phyloP scores from a whole-genome alignment of 2,888 invertebrate genomes.

The Eilema depressum region DNA sequence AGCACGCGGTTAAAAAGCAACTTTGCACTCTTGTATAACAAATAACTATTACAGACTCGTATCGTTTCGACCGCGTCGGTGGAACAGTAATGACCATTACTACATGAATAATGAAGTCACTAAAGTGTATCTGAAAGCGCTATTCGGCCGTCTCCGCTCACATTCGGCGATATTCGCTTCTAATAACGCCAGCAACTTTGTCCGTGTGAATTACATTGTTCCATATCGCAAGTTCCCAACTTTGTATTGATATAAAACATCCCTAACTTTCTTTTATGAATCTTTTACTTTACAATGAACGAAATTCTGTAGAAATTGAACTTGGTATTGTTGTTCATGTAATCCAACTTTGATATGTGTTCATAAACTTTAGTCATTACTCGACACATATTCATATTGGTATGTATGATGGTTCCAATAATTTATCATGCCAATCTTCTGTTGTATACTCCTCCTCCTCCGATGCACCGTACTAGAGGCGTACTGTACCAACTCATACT shows the following conservation, averaged over 20 bases:
- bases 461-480: too few species aligned
- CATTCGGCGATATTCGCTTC: neutral
- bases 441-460: too few species aligned
- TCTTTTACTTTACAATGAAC: conserved; percentile 22
- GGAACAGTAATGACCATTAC: conserved; percentile 5
- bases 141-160: conserved; percentile 6
- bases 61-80: neutral
- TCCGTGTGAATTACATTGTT: conserved; percentile 21
- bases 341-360: conserved; percentile 10
- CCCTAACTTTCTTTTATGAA: conserved; percentile 25
- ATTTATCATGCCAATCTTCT: neutral
- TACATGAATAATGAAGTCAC: neutral
- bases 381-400: neutral
- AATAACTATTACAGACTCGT: neutral
- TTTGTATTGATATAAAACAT: conserved; percentile 24
- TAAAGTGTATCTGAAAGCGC: conserved; percentile 2
- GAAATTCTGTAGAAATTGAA: conserved; percentile 18
- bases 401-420: neutral
- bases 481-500: too few species aligned
- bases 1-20: too few species aligned
- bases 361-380: conserved; percentile 1
- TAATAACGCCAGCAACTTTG: conserved; percentile 17
- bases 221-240: conserved; percentile 19
- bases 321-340: conserved; percentile 3
- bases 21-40: too few species aligned